Conservation (phyloP, 2,888 invertebrate species). For the Silvanus unidentatus region DNA sequence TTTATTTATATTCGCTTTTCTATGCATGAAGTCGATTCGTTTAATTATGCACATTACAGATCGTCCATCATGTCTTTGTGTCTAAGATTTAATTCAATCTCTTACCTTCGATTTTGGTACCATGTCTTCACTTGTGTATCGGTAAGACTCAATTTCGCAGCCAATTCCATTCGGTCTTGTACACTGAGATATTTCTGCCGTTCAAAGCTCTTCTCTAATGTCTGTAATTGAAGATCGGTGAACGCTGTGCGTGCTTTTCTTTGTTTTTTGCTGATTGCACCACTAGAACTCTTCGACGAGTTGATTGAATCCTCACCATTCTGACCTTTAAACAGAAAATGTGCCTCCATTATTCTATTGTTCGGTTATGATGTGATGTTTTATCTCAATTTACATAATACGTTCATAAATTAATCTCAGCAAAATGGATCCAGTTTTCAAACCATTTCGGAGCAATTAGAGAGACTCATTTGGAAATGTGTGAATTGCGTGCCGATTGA, state of each 20-base stretch:
- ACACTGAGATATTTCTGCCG: conserved; percentile 94
- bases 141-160: conserved; percentile 89
- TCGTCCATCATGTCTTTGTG: conserved; percentile 9
- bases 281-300: conserved; percentile 50
- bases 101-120: conserved; percentile 97
- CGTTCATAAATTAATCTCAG: too few species aligned
- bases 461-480: too few species aligned
- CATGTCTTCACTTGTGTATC: conserved; percentile 99
- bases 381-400: too few species aligned
- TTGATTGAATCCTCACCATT: conserved; percentile 78
- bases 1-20: conserved; percentile 15
- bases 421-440: too few species aligned
- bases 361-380: too few species aligned
- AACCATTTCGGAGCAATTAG: too few species aligned
- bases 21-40: background rate
- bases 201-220: conserved; percentile 94
- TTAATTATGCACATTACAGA: conserved; percentile 2
- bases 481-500: too few species aligned
- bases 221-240: conserved; percentile 96
- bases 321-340: conserved; percentile 56
- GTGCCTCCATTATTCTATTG: too few species aligned
- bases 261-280: conserved; percentile 79
- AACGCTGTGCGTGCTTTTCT: conserved; percentile 96
- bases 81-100: conserved; percentile 7
- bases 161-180: conserved; percentile 97